These are phyloP conservation scores for Mystacides longicornis DNA, from an alignment of 2,888 invertebrate genomes.

Conservation along the genomic window DNA sequence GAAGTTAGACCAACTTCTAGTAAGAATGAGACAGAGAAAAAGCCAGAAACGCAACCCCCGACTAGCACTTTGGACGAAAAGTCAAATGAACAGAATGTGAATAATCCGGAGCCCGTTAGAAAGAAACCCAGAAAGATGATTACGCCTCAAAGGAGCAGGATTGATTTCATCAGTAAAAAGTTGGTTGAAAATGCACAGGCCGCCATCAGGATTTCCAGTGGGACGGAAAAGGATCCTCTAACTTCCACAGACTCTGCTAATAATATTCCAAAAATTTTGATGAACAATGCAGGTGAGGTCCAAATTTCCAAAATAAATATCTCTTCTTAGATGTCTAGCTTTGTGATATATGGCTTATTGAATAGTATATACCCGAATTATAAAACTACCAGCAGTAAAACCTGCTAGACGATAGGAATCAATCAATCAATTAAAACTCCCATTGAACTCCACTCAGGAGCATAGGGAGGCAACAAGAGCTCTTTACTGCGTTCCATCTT, in stretches of 20 bases:
- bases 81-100: not conserved
- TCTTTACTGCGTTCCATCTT: too few species aligned
- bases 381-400: too few species aligned
- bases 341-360: too few species aligned
- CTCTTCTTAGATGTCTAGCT: too few species aligned
- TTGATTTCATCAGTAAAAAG: not conserved
- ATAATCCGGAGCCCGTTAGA: not conserved
- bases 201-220: conserved; percentile 2
- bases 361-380: too few species aligned
- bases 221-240: not conserved
- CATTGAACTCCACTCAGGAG: too few species aligned
- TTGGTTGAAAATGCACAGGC: not conserved
- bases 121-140: conserved; percentile 15
- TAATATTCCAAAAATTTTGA: not conserved
- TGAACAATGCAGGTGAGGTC: conserved; percentile 8
- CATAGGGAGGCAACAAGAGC: too few species aligned
- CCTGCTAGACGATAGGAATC: too few species aligned
- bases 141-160: conserved; percentile 12
- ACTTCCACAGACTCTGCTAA: not conserved
- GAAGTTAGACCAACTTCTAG: conserved; percentile 6
- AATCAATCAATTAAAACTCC: too few species aligned
- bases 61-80: too few species aligned
- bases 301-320: too few species aligned
- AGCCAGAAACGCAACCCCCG: not conserved
- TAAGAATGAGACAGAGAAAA: not conserved